Conservation (phyloP, 2,113 vertebrate species). For the Pygoscelis adeliae region DNA sequence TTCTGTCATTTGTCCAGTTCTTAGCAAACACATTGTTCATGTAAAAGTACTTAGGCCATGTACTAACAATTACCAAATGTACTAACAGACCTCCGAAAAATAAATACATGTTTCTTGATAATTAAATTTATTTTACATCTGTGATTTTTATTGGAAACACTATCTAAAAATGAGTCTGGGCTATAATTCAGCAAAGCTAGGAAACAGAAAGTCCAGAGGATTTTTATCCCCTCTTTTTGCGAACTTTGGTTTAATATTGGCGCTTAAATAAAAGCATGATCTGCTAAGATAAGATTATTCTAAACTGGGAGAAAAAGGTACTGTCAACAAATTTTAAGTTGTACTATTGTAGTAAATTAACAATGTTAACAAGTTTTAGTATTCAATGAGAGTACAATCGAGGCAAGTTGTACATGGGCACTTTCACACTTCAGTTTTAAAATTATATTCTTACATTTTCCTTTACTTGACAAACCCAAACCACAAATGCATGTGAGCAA, state of each 20-base stretch:
- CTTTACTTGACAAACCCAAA: neutral
- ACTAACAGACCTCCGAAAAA: neutral
- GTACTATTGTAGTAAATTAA: neutral
- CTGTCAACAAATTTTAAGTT: neutral
- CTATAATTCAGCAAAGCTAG: neutral
- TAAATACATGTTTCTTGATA: neutral
- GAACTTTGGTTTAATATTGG: neutral
- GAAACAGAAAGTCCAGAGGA: neutral
- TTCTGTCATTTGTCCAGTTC: neutral
- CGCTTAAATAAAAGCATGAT: neutral
- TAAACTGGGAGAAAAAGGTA: neutral
- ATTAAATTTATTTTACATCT: neutral
- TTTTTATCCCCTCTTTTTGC: neutral
- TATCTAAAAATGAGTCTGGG: neutral
- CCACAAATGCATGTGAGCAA: neutral
- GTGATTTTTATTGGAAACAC: neutral
- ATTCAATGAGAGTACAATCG: neutral
- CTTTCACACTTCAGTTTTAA: neutral
- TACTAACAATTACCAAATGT: neutral
- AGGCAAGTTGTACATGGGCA: neutral
- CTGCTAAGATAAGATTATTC: neutral
- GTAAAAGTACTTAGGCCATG: neutral
- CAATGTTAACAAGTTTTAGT: neutral
- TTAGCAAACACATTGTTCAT: neutral
- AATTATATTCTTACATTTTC: neutral